Base-by-base conservation (phyloP, 53 echinoderm and acorn worm species). In the Echinarachnius parma region DNA sequence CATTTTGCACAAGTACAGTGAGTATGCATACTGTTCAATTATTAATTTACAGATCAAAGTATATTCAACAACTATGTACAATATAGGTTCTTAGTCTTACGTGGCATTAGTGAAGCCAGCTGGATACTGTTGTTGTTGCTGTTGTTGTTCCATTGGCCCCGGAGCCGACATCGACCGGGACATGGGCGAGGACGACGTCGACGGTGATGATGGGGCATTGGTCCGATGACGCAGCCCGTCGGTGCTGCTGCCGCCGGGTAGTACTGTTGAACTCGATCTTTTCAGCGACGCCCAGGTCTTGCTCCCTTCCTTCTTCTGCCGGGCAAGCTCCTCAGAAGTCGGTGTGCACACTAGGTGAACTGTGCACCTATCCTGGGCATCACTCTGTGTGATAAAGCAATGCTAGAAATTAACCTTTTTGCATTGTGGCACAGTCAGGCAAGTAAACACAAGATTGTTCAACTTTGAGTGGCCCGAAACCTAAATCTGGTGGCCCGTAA, bases 261-360 rank as follows among this genome's bases (percentile, higher is more conserved):
- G 39, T 39, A 39, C 39, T 39, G 39, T 39, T 7, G 39, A 13
- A 9, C 39, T 39, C 7, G 39, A 39, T 9, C 7, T 7, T 13
- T 13, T 7, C 39, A 39, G 7, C 39, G 13, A 7, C 39, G 7
- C 39, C 2, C n/a, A n/a, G 39, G 62, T 62, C 35, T 39, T 46
- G 65, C 39, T 65, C 46, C 65, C 37, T 62, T 37, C 25, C 25
- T 44, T 46, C 28, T 69, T 16, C 11, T 64, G 2, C 7, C 28
- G 29, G 14, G 69, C 53, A 18, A 23, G 53, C 2, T 81, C 78
- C 9, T 86, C 78, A 4, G 81, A 36, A 29, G 61, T 47, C 37
- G 53, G 64, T 31, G 82, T 82, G 46, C 89, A 93, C 5, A 93
- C 93, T 4, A 93, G 75, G 49, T 93, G 93, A 29, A 93, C 86